Percentiles rank a stretch among this genome's conserved stretches.
These are phyloP conservation scores for Sorex fumeus DNA, from an alignment of 2,113 vertebrate species.

Conservation along the genomic window DNA sequence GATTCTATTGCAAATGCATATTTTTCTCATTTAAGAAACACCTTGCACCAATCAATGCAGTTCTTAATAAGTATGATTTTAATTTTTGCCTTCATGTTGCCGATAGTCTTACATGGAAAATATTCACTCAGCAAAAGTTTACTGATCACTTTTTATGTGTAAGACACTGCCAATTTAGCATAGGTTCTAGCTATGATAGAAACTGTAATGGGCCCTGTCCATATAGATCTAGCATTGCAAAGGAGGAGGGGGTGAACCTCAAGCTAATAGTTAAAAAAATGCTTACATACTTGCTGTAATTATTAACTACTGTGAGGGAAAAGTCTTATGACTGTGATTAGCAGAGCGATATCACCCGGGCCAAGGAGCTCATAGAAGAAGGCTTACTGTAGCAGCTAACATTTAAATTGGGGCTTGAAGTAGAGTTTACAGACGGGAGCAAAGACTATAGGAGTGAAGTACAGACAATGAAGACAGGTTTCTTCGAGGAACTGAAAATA, in stretches of 20 bases:
- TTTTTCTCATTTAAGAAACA: background rate
- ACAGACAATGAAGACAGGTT: background rate
- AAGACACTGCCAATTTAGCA: background rate
- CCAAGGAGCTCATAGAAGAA: background rate
- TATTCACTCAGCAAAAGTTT: background rate
- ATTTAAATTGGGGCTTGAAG: conserved; percentile 1
- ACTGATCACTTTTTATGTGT: too few species aligned
- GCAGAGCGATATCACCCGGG: background rate
- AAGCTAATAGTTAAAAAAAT: background rate
- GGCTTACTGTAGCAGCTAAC: background rate
- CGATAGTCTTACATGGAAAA: background rate
- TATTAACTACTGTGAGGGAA: background rate
- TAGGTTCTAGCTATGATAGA: background rate
- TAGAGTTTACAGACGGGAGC: background rate
- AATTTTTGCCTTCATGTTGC: background rate
- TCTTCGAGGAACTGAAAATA: background rate
- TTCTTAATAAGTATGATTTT: background rate
- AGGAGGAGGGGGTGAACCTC: background rate
- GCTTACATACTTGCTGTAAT: background rate
- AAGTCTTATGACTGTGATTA: background rate
- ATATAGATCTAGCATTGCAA: fast-evolving
- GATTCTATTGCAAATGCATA: background rate
- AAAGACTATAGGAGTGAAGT: background rate
- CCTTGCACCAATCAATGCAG: background rate
- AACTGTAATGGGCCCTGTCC: background rate